These are phyloP conservation scores for Aporrectodea caliginosa DNA, from an alignment of 1,140 invertebrate genomes.

Conservation along the genomic window DNA sequence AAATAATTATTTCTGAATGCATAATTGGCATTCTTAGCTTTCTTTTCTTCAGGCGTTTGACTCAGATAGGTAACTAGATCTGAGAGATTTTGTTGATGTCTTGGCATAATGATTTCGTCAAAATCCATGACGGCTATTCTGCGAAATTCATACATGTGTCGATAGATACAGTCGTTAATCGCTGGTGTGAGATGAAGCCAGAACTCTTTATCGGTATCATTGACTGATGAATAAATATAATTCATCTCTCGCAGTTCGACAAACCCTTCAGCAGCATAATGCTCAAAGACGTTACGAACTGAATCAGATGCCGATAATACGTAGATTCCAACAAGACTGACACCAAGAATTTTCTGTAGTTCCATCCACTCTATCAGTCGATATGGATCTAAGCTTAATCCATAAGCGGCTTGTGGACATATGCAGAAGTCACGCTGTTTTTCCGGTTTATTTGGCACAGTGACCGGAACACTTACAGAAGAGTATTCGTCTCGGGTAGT, in stretches of 20 bases:
- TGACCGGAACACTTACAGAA: not conserved
- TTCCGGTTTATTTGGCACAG: not conserved
- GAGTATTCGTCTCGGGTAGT: not conserved
- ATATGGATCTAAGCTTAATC: constrained; percentile 13
- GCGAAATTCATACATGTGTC: constrained; percentile 31
- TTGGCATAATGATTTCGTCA: constrained; percentile 35
- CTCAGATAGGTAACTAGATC: constrained; percentile 8
- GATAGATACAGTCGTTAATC: constrained; percentile 35
- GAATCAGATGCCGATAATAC: not conserved
- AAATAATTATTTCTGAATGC: constrained; percentile 28
- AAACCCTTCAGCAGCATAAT: constrained; percentile 17
- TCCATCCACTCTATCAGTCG: constrained; percentile 29
- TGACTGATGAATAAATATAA: not conserved
- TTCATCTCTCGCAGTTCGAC: constrained; percentile 15
- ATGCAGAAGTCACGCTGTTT: not conserved
- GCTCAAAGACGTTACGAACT: not conserved
- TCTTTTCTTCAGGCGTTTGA: not conserved
- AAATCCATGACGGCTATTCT: constrained; percentile 32
- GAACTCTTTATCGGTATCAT: not conserved
- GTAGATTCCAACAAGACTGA: constrained; percentile 20
- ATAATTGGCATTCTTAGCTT: not conserved
- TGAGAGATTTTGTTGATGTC: constrained; percentile 14
- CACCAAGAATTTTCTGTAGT: constrained; percentile 20
- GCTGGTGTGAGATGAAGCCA: constrained; percentile 14
- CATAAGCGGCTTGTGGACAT: not conserved